phyloP scores from a whole-genome alignment of 2,888 invertebrate species.

The Corythucha ciliata region DNA sequence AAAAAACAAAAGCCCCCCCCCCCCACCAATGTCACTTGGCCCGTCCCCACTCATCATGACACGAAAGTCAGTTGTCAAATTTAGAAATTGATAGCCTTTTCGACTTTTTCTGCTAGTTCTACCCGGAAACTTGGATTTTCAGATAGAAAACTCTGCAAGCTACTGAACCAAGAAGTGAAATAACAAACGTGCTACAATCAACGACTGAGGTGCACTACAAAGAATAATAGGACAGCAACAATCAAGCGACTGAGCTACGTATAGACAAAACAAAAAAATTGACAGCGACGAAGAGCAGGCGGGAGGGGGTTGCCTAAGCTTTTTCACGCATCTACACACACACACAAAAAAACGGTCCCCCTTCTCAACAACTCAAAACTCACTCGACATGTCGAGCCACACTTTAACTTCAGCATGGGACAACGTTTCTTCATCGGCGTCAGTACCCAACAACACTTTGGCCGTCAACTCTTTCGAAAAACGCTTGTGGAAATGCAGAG shows the following conservation, averaged over 20 bases:
- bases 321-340: no score
- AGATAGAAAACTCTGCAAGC: not conserved
- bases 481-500: conserved; percentile 61
- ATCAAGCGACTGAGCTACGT: conserved; percentile 1
- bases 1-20: no score
- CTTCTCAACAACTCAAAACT: conserved; percentile 16
- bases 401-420: conserved; percentile 29
- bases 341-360: not conserved
- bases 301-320: no score
- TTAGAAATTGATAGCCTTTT: not conserved
- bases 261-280: not conserved
- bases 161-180: not conserved
- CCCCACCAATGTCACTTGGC: no score
- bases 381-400: conserved; percentile 32
- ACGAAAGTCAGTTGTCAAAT: not conserved
- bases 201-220: no score
- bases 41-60: not conserved
- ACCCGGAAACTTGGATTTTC: no score
- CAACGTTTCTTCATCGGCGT: conserved; percentile 29
- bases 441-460: conserved; percentile 44
- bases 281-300: no score
- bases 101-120: no score
- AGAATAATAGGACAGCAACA: not conserved
- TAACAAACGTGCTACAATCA: no score
- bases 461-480: conserved; percentile 62